A percentile compares a stretch with the other conserved stretches of the same genome.
These are phyloP conservation scores for Cenopis cana DNA, from an alignment of 2,888 invertebrate species.

Conservation along the genomic window DNA sequence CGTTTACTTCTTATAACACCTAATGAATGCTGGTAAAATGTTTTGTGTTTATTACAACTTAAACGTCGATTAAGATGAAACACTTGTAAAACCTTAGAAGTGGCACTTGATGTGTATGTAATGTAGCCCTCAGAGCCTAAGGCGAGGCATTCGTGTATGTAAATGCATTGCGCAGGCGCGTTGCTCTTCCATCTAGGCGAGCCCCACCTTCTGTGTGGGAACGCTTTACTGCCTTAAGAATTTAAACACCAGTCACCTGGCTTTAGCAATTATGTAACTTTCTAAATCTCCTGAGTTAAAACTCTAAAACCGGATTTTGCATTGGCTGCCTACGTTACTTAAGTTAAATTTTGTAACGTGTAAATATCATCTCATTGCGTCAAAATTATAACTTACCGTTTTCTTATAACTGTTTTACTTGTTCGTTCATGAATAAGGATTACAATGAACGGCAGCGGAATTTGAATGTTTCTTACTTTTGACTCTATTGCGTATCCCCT, in stretches of 20 bases:
- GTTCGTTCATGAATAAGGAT: no score
- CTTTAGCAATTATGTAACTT: slow-evolving; percentile 5
- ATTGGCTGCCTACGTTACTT: neutral
- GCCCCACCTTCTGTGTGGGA: slow-evolving; percentile 32
- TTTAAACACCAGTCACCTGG: slow-evolving; percentile 16
- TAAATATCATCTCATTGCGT: neutral
- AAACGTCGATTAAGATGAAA: slow-evolving; percentile 16
- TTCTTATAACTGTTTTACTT: no score
- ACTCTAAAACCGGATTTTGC: slow-evolving; percentile 1
- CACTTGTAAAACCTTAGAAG: slow-evolving; percentile 5
- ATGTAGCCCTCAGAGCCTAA: neutral
- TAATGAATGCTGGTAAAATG: neutral
- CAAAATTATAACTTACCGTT: no score
- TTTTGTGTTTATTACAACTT: neutral
- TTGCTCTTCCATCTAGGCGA: slow-evolving; percentile 18
- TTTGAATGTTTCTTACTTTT: no score
- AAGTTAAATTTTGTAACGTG: neutral
- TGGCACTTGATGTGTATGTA: neutral
- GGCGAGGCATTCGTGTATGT: slow-evolving; percentile 38
- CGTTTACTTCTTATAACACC: neutral
- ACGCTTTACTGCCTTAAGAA: slow-evolving; percentile 27
- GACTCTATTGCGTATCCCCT: no score
- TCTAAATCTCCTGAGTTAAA: slow-evolving; percentile 4
- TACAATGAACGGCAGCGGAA: no score
- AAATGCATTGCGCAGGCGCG: slow-evolving; percentile 41